phyloP scores from a whole-genome alignment of 2,113 vertebrate species.

The Planiliza haematocheilus region DNA sequence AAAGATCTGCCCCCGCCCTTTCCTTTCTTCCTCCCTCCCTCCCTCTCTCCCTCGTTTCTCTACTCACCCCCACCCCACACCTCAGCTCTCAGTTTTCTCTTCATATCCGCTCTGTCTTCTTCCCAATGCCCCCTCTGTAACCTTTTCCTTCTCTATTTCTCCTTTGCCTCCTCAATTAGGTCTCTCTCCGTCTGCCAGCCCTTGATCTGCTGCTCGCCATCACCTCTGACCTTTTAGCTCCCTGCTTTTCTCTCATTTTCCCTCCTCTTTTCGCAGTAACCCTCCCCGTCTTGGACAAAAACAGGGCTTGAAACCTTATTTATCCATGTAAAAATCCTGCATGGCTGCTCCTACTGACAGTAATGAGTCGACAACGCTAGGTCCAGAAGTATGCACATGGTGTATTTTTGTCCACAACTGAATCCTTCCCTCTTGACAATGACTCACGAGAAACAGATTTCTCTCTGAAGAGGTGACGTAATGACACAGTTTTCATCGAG shows the following conservation, averaged over 20 bases:
- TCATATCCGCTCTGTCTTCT: constrained; percentile 2
- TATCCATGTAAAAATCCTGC: too few relatives aligned
- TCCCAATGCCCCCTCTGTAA: neutral
- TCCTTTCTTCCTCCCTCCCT: neutral
- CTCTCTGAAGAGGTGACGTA: neutral
- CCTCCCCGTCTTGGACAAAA: neutral
- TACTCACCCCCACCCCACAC: neutral
- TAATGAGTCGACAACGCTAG: too few relatives aligned
- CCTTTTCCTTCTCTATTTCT: constrained; percentile 23
- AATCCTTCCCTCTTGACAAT: neutral
- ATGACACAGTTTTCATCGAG: neutral
- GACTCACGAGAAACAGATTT: neutral
- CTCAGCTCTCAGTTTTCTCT: neutral
- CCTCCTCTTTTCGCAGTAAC: neutral
- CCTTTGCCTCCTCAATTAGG: constrained; percentile 9
- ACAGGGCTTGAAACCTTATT: too few relatives aligned
- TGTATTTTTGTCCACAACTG: neutral
- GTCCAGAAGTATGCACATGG: too few relatives aligned
- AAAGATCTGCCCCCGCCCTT: neutral
- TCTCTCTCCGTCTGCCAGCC: neutral
- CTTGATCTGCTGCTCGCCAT: constrained; percentile 3
- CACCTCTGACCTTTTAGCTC: constrained; percentile 22
- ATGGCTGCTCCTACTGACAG: too few relatives aligned
- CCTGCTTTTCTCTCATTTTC: neutral
- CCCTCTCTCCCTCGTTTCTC: neutral